Evolutionary conservation across 2,888 invertebrate species (phyloP), one percentile per base, ranked within the genome.

Genomic region (Kuschelorhynchus macadamiae): DNA sequence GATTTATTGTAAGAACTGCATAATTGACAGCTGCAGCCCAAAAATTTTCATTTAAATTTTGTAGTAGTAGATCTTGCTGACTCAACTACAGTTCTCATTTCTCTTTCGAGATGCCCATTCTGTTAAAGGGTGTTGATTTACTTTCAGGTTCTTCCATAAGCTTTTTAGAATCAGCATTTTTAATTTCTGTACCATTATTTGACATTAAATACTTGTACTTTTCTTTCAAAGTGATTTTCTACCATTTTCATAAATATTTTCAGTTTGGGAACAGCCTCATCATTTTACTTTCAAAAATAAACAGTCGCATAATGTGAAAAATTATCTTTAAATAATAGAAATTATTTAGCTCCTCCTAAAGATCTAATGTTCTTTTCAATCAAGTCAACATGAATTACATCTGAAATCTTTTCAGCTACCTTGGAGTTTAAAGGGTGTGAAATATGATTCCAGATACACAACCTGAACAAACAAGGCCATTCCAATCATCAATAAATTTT

Each of bases 11-110:
- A 61, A 81, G 80, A 5, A 75, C 76, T 18, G 79, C 77, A 16
- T 76, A 78, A 18, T 72, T 73, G 2, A 77, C 17, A 1, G 55
- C 55, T 21, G 42, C 44, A 21, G 77, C 76, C 80, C 80, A 82
- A 21, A 78, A 71, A 8, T 47, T 14, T 14, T 71, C 61, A 1
- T 71, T 72, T 21, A 80, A 39, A 25, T 75, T 67, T 21, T 71
- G 70, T 46, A 9, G 81, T 30, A 77, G 80, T 77, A 1, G 79
- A 62, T 56, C 77, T 68, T 2, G 79, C 78, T 25, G 44, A 66
- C 64, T 81, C 81, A n/a, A 79, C 72, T 11, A 80, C 71, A 9
- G 79, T 79, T 16, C 79, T 44, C 42, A 77, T 78, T 44, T 79
- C 75, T 20, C 80, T 46, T 65, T 82, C 80, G 1, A 74, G 64